These are phyloP conservation scores for Leptinotarsa defecta DNA, from an alignment of 1,140 invertebrate genomes.

Conservation along the genomic window DNA sequence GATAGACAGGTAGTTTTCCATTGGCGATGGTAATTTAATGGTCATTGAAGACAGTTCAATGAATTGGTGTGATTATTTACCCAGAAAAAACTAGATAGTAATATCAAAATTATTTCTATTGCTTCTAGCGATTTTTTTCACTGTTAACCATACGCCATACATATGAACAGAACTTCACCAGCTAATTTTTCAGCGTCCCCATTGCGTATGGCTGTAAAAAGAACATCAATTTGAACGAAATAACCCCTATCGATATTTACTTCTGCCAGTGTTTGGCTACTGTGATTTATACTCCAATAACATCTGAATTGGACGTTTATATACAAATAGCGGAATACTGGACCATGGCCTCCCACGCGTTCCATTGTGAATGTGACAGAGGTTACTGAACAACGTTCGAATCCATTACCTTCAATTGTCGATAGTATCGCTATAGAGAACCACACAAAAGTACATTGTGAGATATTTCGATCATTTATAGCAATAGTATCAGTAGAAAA, in stretches of 20 bases:
- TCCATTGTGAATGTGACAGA: conserved; percentile 20
- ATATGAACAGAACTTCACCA: not conserved
- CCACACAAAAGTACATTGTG: conserved; percentile 25
- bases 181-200: not conserved
- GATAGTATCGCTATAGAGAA: not conserved
- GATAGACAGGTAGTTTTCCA: too few species aligned
- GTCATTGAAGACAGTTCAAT: too few species aligned
- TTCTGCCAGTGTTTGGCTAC: not conserved
- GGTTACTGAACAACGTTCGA: conserved; percentile 11
- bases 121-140: too few species aligned
- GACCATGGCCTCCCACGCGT: not conserved
- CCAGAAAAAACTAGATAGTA: too few species aligned
- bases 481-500: conserved; percentile 18
- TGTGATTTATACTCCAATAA: conserved; percentile 2
- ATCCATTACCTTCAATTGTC: conserved; percentile 23
- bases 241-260: not conserved
- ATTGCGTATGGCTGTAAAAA: not conserved
- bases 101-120: too few species aligned
- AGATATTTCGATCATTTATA: conserved; percentile 22
- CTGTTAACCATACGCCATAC: not conserved
- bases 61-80: too few species aligned
- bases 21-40: too few species aligned
- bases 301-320: not conserved
- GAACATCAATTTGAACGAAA: not conserved
- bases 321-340: conserved; percentile 1